Conservation (phyloP, 2,797 vertebrate genomes). For the Sphenodon punctatus region DNA sequence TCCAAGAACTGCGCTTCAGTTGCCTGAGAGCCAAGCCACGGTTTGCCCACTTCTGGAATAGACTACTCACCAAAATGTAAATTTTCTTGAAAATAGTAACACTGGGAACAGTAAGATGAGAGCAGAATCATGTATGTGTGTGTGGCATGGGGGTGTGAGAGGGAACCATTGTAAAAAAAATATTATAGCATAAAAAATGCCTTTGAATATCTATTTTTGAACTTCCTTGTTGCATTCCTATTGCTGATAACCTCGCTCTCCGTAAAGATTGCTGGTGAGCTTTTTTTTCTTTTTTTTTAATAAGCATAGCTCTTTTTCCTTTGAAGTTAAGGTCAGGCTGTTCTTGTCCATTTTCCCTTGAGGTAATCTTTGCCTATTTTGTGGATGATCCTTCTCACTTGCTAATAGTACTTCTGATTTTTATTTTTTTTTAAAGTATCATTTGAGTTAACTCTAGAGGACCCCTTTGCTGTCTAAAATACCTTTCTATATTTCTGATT, state of each 20-base stretch:
- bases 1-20: too few species aligned
- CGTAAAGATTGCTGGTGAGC: neutral
- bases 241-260: neutral
- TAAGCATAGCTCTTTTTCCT: neutral
- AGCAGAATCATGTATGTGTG: neutral
- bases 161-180: too few species aligned
- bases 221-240: neutral
- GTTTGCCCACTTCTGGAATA: too few species aligned
- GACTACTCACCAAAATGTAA: neutral
- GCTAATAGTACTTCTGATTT: neutral
- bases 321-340: neutral
- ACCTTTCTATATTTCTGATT: neutral
- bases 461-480: neutral
- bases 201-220: neutral
- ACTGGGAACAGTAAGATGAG: neutral
- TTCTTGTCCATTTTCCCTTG: neutral
- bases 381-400: neutral
- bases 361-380: slow-evolving; percentile 5
- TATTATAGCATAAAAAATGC: neutral
- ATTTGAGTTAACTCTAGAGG: neutral
- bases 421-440: neutral
- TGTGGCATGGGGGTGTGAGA: too few species aligned
- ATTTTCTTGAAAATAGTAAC: neutral
- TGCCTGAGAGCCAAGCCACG: too few species aligned
- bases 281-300: neutral